phyloP scores from a whole-genome alignment of 2,113 vertebrate species.

The Mormyrus iriodes region DNA sequence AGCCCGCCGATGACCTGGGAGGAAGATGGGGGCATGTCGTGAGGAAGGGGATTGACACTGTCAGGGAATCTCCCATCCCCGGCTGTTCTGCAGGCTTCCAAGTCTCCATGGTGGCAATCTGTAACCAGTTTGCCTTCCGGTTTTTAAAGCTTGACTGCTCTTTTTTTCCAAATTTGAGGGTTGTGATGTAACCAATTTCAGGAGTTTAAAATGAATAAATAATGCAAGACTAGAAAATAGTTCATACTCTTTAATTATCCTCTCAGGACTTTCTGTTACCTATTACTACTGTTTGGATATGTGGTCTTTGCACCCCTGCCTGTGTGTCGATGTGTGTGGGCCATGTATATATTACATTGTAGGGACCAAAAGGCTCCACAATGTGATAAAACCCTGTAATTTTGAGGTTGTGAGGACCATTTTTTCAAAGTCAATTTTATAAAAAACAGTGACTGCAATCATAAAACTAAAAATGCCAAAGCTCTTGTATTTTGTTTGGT shows the following conservation, averaged over 20 bases:
- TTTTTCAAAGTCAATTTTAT: neutral
- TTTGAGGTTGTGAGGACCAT: neutral
- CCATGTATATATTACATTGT: neutral
- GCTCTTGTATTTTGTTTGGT: neutral
- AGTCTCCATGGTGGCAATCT: neutral
- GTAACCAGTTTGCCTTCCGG: neutral
- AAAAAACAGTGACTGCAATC: neutral
- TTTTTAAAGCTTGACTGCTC: neutral
- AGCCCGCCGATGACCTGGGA: neutral
- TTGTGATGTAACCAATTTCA: neutral
- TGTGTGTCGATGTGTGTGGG: neutral
- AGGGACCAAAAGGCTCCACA: neutral
- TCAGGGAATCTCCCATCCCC: neutral
- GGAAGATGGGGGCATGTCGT: neutral
- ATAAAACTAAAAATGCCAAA: neutral
- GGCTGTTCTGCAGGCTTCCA: neutral
- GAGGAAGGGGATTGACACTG: neutral
- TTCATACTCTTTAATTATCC: neutral
- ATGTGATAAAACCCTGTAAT: neutral
- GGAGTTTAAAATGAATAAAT: neutral
- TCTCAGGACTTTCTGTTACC: neutral
- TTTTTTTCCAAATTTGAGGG: neutral
- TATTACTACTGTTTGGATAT: neutral
- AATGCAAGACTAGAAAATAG: neutral
- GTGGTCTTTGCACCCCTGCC: neutral